A percentile compares a stretch with the other conserved stretches of the same genome.
Evolutionary conservation across 1,140 invertebrate genomes (phyloP).

Genomic region (Meloidogyne exigua): DNA sequence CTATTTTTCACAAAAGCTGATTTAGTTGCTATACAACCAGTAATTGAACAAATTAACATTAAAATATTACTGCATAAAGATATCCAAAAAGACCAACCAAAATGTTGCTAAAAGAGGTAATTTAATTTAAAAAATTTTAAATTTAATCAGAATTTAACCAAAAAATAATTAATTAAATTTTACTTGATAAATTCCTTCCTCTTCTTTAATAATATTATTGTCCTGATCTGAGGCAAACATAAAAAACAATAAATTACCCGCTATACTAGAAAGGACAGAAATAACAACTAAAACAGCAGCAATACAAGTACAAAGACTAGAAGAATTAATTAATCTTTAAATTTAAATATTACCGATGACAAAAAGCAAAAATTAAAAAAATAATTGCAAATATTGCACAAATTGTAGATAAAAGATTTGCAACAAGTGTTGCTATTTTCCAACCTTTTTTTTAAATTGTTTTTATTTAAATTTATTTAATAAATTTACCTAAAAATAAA

Average conservation of each 20-base stretch:
- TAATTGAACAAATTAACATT: constrained; percentile 45
- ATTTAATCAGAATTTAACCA: too few relatives aligned
- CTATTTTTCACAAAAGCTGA: constrained; percentile 35
- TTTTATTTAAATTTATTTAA: neutral
- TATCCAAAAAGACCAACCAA: constrained; percentile 63
- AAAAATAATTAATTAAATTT: neutral
- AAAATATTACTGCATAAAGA: constrained; percentile 51
- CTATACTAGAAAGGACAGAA: constrained; percentile 46
- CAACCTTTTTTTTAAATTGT: constrained; percentile 47
- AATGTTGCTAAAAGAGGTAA: constrained; percentile 51
- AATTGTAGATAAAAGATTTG: constrained; percentile 46
- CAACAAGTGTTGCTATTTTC: constrained; percentile 61
- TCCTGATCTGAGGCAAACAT: constrained; percentile 59
- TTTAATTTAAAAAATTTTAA: neutral
- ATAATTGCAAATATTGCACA: constrained; percentile 45
- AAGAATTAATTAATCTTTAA: neutral
- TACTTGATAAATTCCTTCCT: constrained; percentile 60
- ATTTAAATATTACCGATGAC: constrained; percentile 44
- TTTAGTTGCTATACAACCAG: constrained; percentile 58
- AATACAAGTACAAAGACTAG: constrained; percentile 53
- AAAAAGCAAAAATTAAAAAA: constrained; percentile 59
- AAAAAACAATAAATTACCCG: constrained; percentile 53
- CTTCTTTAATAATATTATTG: constrained; percentile 61
- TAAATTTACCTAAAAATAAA: constrained; percentile 57
- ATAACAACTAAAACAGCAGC: constrained; percentile 52